Base-by-base conservation (phyloP, 2,113 vertebrate species). In the Perca flavescens region DNA sequence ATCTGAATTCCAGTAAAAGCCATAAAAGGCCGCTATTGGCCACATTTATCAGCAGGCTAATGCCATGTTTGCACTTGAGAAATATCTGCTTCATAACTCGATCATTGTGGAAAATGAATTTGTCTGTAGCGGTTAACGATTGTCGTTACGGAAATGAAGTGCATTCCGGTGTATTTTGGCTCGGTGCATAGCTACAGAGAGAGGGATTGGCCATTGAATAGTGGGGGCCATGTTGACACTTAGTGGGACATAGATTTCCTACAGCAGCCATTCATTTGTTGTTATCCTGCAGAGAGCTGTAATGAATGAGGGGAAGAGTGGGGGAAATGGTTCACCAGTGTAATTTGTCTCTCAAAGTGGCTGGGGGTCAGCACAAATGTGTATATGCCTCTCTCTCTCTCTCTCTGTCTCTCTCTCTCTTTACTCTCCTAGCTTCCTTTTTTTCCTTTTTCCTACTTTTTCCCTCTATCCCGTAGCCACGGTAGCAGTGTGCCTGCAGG, bases 161-260 rank as follows among this genome's bases (percentile, higher is more conserved):
- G 36, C 22, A 84, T 79, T 56, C 61, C 57, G 57, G 47, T 74
- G 65, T 72, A 43, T 70, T 74, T 71, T 65, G 85, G 61, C 36
- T 62, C 72, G 3, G 60, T 47, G 60, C 11, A 36, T 54, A 17
- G 34, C 70, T 43, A 15, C 21, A 10, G 47, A 71, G 60, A 61
- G 46, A 73, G 31, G 22, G 22, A 69, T 31, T 36, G 74, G 52
- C 15, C 74, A 19, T 57, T 79, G 71, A 74, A 62, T 72, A 57
- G 47, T 21, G 40, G 49, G 53, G 36, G n/a, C 64, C 65, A 72
- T 83, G 80, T 79, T 90, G 83, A 76, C 74, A 78, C 68, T 85
- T 85, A 80, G 67, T 57, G 31, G n/a, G 60, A 86, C 84, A 85
- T 62, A 75, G 79, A 85, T 90, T 88, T 86, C 83, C 57, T 76